These are phyloP conservation scores for Chromobotia macracanthus DNA, from an alignment of 2,797 vertebrate genomes.

Conservation along the genomic window DNA sequence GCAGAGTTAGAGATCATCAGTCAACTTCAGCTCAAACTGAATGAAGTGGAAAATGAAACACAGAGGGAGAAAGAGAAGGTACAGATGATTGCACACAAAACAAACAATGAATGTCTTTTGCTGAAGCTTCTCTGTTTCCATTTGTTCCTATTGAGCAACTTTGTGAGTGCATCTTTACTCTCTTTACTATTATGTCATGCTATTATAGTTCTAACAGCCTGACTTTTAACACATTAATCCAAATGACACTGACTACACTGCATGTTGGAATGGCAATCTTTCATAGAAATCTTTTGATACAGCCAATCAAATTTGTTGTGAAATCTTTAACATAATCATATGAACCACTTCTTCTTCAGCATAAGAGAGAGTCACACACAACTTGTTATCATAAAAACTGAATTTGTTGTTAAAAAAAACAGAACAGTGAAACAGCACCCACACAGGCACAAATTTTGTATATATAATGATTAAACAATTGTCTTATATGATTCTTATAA, in stretches of 20 bases:
- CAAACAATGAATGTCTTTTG: constrained; percentile 13
- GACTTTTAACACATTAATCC: constrained; percentile 36
- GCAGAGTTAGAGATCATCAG: constrained; percentile 84
- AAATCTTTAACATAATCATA: too few species aligned
- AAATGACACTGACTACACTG: constrained; percentile 1
- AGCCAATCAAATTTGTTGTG: too few species aligned
- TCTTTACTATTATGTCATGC: too few species aligned
- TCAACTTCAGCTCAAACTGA: constrained; percentile 90
- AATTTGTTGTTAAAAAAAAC: too few species aligned
- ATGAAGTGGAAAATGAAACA: constrained; percentile 83
- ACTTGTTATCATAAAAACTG: too few species aligned
- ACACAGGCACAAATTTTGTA: too few species aligned
- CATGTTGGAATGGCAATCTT: constrained; percentile 9
- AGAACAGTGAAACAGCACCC: too few species aligned
- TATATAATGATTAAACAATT: too few species aligned
- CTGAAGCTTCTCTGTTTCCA: constrained; percentile 40
- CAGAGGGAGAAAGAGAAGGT: constrained; percentile 92
- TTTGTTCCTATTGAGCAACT: constrained; percentile 30
- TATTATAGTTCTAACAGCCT: constrained; percentile 55
- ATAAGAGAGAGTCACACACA: too few species aligned
- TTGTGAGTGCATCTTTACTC: constrained; percentile 29
- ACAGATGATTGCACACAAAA: constrained; percentile 46
- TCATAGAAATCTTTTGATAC: too few species aligned
- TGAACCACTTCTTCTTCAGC: too few species aligned
- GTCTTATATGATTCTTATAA: too few species aligned